Evolutionary conservation across 2,113 vertebrate genomes (phyloP).

Genomic region (Atractosteus spatula): DNA sequence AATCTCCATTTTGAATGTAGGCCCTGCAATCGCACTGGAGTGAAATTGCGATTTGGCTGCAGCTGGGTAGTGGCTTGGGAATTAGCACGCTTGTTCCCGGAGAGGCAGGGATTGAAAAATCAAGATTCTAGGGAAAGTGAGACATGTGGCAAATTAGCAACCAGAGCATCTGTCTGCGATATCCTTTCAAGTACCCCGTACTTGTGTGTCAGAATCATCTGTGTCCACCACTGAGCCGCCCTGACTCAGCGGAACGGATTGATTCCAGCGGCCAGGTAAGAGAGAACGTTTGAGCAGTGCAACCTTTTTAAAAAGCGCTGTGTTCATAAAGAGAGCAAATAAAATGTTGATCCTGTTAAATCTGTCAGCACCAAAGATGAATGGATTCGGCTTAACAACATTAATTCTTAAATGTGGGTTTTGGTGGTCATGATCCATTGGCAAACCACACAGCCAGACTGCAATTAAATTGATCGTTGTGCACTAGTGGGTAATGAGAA

Average conservation of each 20-base stretch:
- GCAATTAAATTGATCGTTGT: constrained; percentile 45
- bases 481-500: constrained; percentile 40
- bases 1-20: constrained; percentile 11
- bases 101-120: background rate
- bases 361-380: too few relatives aligned
- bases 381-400: too few relatives aligned
- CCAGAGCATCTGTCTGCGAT: background rate
- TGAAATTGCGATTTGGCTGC: background rate
- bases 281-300: background rate
- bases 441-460: constrained; percentile 37
- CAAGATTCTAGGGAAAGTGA: background rate
- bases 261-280: constrained; percentile 34
- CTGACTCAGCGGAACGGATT: constrained; percentile 17
- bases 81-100: background rate
- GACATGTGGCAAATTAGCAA: background rate
- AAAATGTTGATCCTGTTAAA: too few relatives aligned
- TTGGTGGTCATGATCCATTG: background rate
- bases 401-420: too few relatives aligned
- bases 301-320: too few relatives aligned
- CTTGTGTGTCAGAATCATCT: constrained; percentile 49
- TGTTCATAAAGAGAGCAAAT: too few relatives aligned
- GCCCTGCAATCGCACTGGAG: constrained; percentile 25
- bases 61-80: background rate
- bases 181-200: background rate
- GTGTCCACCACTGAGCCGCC: constrained; percentile 29